These are phyloP conservation scores for Argyra leucocephala DNA, from an alignment of 2,888 invertebrate species.

Conservation along the genomic window DNA sequence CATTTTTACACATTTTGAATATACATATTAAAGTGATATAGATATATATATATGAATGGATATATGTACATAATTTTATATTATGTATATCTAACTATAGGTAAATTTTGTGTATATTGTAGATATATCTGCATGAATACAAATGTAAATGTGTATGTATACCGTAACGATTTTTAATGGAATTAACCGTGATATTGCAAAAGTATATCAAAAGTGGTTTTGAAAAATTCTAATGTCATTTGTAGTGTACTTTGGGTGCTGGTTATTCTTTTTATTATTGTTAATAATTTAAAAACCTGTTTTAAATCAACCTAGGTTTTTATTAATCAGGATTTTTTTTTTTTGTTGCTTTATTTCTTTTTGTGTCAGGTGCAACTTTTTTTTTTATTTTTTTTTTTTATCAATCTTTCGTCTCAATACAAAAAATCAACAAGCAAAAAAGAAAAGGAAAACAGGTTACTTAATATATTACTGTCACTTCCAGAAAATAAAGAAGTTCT, in stretches of 20 bases:
- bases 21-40: background rate
- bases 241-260: background rate
- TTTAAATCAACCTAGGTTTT: background rate
- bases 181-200: background rate
- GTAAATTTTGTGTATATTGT: too few species aligned
- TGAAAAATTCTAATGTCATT: background rate
- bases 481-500: too few species aligned
- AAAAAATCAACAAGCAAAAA: background rate
- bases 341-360: background rate
- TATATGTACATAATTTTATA: background rate
- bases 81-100: background rate
- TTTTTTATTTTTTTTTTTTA: background rate
- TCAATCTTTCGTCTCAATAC: background rate
- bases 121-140: background rate
- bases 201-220: background rate
- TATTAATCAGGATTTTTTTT: background rate
- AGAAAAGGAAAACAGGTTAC: background rate
- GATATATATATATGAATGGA: background rate
- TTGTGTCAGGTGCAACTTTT: background rate
- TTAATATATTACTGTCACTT: too few species aligned
- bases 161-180: background rate
- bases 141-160: background rate
- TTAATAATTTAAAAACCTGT: background rate
- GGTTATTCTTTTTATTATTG: too few species aligned
- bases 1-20: background rate